These are phyloP conservation scores for Labeo calbasu DNA, from an alignment of 2,797 vertebrate genomes.

Conservation along the genomic window DNA sequence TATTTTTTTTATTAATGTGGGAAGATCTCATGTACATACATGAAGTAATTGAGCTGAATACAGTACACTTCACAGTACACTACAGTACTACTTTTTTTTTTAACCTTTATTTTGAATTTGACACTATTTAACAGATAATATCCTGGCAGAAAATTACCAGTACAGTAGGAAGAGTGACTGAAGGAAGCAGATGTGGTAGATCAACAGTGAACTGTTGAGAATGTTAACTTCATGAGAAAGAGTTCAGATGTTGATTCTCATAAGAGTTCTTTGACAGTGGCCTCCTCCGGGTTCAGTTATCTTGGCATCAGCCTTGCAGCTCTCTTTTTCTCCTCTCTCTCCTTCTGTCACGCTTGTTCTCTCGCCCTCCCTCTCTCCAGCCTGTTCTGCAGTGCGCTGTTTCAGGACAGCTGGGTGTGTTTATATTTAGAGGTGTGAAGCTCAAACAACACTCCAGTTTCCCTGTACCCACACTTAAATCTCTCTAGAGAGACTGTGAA, in stretches of 20 bases:
- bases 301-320: not conserved
- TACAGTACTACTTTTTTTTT: no score
- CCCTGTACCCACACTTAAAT: conserved; percentile 47
- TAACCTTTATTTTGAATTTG: not conserved
- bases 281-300: not conserved
- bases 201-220: not conserved
- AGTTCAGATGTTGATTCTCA: conserved; percentile 3
- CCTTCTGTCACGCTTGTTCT: not conserved
- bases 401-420: conserved; percentile 60
- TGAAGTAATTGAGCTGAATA: not conserved
- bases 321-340: conserved; percentile 29
- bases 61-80: not conserved
- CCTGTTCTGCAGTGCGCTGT: conserved; percentile 58
- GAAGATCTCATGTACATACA: not conserved
- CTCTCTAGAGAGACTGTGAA: conserved; percentile 35
- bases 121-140: no score
- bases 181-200: not conserved
- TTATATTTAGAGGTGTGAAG: conserved; percentile 63
- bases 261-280: not conserved
- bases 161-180: not conserved
- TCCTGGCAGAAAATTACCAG: no score
- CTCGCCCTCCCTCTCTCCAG: not conserved
- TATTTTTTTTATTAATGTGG: not conserved
- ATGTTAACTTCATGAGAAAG: not conserved
- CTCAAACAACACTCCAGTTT: conserved; percentile 58